These are phyloP conservation scores for Elephas maximus DNA, from an alignment of 2,113 vertebrate genomes.

Conservation along the genomic window DNA sequence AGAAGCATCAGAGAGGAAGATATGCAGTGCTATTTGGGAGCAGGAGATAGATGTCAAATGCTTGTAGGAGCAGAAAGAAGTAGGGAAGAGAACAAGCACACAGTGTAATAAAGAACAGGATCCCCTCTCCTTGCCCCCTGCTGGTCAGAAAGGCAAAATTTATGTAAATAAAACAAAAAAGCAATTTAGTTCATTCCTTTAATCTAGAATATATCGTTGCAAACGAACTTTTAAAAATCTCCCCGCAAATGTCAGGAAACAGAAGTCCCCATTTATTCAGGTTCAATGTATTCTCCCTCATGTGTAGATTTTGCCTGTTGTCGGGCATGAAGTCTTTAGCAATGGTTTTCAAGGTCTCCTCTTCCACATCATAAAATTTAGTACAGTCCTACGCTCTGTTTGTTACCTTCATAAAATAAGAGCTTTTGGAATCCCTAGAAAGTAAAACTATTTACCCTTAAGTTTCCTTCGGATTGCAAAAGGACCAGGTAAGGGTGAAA, in stretches of 20 bases:
- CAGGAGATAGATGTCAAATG: not conserved
- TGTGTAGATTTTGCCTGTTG: not conserved
- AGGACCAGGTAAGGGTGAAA: not conserved
- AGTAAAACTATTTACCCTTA: slow-evolving; percentile 25
- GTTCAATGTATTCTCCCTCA: not conserved
- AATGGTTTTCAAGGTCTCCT: not conserved
- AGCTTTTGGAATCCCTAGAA: slow-evolving; percentile 26
- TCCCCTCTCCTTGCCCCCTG: not conserved
- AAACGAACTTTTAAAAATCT: slow-evolving; percentile 51
- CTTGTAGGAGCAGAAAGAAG: slow-evolving; percentile 17
- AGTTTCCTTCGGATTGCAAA: not conserved
- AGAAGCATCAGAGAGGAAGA: not conserved
- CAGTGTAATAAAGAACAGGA: not conserved
- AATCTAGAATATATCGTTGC: not conserved
- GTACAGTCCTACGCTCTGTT: not conserved
- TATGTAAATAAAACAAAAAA: slow-evolving; percentile 30
- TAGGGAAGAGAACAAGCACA: not conserved
- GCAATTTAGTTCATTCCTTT: slow-evolving; percentile 57
- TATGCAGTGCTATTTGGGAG: not conserved
- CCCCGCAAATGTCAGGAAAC: slow-evolving; percentile 54
- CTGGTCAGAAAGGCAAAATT: not conserved
- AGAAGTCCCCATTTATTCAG: not conserved
- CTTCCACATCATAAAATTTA: not conserved
- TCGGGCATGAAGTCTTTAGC: not conserved
- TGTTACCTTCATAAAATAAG: not conserved